Conservation (phyloP, 1,140 invertebrate genomes). For the Leptinotarsa defecta region DNA sequence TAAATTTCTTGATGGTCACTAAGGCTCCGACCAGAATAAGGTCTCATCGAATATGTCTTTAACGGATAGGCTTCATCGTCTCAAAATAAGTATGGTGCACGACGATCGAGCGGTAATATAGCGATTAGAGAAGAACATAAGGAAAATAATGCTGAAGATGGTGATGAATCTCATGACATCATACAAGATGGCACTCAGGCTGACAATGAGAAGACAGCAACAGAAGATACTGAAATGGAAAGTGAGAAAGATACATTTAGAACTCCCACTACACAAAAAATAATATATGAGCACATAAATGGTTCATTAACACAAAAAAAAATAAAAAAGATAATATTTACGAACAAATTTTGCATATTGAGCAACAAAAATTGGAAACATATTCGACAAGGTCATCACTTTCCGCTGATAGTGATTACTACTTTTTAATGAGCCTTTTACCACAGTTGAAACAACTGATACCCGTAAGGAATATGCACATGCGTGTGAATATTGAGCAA, state of each 20-base stretch:
- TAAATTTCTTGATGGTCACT: constrained; percentile 53
- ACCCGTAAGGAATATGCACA: too few species aligned
- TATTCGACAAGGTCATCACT: too few species aligned
- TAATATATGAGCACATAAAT: not conserved
- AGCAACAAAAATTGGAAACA: too few species aligned
- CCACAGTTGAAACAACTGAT: too few species aligned
- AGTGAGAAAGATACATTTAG: not conserved
- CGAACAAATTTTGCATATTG: too few species aligned
- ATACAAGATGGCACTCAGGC: not conserved
- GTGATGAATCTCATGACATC: constrained; percentile 13
- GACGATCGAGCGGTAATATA: not conserved
- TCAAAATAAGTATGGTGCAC: constrained; percentile 53
- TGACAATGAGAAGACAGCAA: not conserved
- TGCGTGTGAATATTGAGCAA: too few species aligned
- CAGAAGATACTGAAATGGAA: not conserved
- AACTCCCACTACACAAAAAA: not conserved
- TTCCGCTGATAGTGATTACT: too few species aligned
- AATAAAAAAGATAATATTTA: too few species aligned
- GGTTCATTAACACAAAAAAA: too few species aligned
- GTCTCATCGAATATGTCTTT: constrained; percentile 54
- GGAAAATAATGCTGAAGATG: not conserved
- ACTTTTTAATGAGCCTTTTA: too few species aligned
- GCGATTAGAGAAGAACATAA: not conserved
- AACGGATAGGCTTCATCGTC: constrained; percentile 59
- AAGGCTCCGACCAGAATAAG: constrained; percentile 53